Conservation (phyloP, 1,140 invertebrate species). For the Meloidogyne hapla region DNA sequence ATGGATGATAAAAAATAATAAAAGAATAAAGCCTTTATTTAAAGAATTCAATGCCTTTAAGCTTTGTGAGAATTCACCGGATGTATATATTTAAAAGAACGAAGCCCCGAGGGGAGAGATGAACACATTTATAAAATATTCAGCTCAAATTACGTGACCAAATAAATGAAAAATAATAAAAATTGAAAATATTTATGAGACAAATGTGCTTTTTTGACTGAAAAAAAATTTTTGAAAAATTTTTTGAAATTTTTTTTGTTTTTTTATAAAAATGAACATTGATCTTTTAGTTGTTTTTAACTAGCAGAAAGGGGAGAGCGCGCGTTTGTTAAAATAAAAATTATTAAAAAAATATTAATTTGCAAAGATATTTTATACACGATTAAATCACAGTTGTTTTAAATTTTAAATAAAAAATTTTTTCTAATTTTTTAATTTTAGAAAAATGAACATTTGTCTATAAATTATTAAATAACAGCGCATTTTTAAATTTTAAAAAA, state of each 20-base stretch:
- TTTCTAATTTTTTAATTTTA: too few species aligned
- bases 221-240: constrained; percentile 4
- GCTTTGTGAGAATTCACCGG: background rate
- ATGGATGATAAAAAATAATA: background rate
- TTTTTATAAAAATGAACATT: too few species aligned
- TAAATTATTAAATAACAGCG: too few species aligned
- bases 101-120: background rate
- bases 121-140: background rate
- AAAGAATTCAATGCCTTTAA: background rate
- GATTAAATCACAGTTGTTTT: too few species aligned
- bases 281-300: background rate
- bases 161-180: background rate
- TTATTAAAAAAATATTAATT: background rate
- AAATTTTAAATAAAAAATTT: too few species aligned
- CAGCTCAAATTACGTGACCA: background rate
- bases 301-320: background rate
- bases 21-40: background rate
- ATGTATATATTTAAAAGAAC: too few species aligned
- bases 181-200: background rate
- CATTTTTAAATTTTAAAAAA: too few species aligned
- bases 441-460: too few species aligned
- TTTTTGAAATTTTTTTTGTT: background rate
- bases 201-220: background rate
- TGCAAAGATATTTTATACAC: too few species aligned
- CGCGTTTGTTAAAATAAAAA: too few species aligned